Evolutionary conservation across 2,888 invertebrate species (phyloP).

Genomic region (Ochropleura leucogaster): DNA sequence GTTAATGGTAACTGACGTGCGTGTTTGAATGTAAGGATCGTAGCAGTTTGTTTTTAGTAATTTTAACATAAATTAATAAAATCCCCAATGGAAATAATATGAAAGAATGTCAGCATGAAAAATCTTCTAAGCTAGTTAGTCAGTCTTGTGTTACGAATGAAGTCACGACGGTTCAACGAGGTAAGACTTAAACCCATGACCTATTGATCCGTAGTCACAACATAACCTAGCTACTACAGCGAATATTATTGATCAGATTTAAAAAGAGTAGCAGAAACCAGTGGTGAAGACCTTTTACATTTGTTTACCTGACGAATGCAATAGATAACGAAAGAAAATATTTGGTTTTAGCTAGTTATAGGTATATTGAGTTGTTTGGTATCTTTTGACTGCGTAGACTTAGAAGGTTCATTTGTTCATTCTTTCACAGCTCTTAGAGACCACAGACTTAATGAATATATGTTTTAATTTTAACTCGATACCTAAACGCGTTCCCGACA

Average conservation of each 20-base stretch:
- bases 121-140: too few species aligned
- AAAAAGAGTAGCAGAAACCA: background rate
- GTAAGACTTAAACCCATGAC: conserved; percentile 18
- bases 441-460: too few species aligned
- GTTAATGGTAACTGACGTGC: background rate
- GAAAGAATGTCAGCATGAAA: background rate
- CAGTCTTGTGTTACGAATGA: conserved; percentile 13
- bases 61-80: background rate
- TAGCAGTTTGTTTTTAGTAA: background rate
- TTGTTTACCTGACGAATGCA: too few species aligned
- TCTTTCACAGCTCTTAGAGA: too few species aligned
- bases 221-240: background rate
- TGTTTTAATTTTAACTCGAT: too few species aligned
- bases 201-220: conserved; percentile 25
- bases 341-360: too few species aligned
- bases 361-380: too few species aligned
- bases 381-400: too few species aligned
- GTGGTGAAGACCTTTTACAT: background rate
- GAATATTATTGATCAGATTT: conserved; percentile 15
- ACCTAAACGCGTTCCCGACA: too few species aligned
- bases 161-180: conserved; percentile 22
- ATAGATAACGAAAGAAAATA: too few species aligned
- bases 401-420: too few species aligned
- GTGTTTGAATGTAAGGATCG: background rate
- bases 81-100: background rate